Percentiles rank a stretch among this genome's conserved stretches.
phyloP scores from a whole-genome alignment of 2,888 invertebrate genomes.

The Tenthredo notha region DNA sequence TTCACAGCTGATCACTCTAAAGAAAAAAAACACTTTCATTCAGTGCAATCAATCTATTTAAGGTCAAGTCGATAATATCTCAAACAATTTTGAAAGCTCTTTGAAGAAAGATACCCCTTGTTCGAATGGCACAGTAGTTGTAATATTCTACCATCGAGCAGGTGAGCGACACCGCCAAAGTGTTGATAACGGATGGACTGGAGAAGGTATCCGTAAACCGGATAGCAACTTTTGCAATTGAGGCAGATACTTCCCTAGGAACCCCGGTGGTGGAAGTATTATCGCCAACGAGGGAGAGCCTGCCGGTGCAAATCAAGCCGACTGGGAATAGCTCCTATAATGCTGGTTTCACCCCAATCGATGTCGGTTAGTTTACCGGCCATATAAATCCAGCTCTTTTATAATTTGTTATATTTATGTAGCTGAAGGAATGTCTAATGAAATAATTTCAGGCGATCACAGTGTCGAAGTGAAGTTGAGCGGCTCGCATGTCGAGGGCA shows the following conservation, averaged over 20 bases:
- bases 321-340: slow-evolving; percentile 89
- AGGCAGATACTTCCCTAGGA: slow-evolving; percentile 87
- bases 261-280: slow-evolving; percentile 88
- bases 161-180: slow-evolving; percentile 77
- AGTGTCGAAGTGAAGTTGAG: slow-evolving; percentile 89
- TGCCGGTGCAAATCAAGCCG: slow-evolving; percentile 92
- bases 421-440: not conserved
- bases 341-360: slow-evolving; percentile 93
- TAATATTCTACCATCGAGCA: slow-evolving; percentile 55
- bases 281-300: slow-evolving; percentile 77
- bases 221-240: slow-evolving; percentile 91
- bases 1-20: too few species aligned
- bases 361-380: slow-evolving; percentile 84
- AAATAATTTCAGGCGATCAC: slow-evolving; percentile 84
- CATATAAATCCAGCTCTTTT: not conserved
- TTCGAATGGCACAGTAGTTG: not conserved
- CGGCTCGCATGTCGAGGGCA: slow-evolving; percentile 94
- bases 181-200: slow-evolving; percentile 89
- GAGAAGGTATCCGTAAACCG: slow-evolving; percentile 95
- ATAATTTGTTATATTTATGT: not conserved
- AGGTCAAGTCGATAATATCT: too few species aligned
- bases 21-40: too few species aligned
- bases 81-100: too few species aligned
- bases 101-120: too few species aligned
- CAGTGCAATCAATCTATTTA: too few species aligned